A percentile compares a stretch with the other conserved stretches of the same genome.
These are phyloP conservation scores for Bombus waltoni DNA, from an alignment of 1,140 invertebrate genomes.

Conservation along the genomic window DNA sequence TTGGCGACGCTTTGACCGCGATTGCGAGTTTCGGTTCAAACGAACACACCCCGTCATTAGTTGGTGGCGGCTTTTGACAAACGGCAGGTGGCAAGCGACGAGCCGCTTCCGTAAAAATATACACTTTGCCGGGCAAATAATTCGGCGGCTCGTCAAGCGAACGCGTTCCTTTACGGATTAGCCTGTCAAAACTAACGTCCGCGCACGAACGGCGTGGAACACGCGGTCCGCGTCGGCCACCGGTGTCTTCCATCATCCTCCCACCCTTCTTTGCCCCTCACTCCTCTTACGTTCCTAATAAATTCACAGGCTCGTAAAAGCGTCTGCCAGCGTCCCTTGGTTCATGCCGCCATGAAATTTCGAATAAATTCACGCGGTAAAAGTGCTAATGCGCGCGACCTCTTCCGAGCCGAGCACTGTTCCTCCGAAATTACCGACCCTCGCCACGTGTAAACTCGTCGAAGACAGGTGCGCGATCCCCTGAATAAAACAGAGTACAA, in stretches of 20 bases:
- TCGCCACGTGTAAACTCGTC: slow-evolving; percentile 23
- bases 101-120: slow-evolving; percentile 42
- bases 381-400: slow-evolving; percentile 65
- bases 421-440: slow-evolving; percentile 9
- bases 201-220: slow-evolving; percentile 15
- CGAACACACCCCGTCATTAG: neutral
- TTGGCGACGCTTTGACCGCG: neutral
- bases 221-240: slow-evolving; percentile 14
- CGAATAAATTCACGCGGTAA: slow-evolving; percentile 68
- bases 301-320: slow-evolving; percentile 67
- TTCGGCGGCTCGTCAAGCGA: slow-evolving; percentile 27
- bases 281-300: slow-evolving; percentile 59
- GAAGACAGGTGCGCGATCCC: slow-evolving; percentile 18
- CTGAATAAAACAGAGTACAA: slow-evolving; percentile 29
- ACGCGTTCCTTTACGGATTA: slow-evolving; percentile 36
- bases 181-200: slow-evolving; percentile 50
- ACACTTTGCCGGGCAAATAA: slow-evolving; percentile 42
- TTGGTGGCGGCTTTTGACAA: slow-evolving; percentile 14
- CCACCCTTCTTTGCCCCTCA: neutral
- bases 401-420: slow-evolving; percentile 21
- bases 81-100: slow-evolving; percentile 32
- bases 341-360: slow-evolving; percentile 48
- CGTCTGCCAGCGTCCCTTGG: neutral
- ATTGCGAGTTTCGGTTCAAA: slow-evolving; percentile 3
- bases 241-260: slow-evolving; percentile 37